Base-by-base conservation (phyloP, 2,113 vertebrate species). In the Hipposideros armiger region DNA sequence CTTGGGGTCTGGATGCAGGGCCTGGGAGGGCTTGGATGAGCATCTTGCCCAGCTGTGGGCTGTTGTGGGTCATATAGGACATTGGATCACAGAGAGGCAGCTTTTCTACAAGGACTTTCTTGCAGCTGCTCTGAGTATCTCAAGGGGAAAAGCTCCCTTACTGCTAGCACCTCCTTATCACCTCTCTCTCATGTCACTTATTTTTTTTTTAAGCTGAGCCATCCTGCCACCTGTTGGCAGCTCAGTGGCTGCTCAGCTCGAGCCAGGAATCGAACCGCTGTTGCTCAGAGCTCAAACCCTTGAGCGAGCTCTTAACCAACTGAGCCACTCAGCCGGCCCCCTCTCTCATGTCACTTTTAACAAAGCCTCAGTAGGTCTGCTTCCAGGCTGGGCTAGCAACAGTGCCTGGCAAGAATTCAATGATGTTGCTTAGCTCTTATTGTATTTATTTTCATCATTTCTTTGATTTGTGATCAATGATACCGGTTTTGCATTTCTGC, bases 41-140 rank as follows among this genome's bases (percentile, higher is more conserved):
- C n/a, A 36, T 36, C 36, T 36, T 36, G 36, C 36, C n/a, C 3
- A 1, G 89, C 15, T 1, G 50, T 26, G n/a, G 50, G 74, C 22
- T 72, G 16, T 52, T 84, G 58, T 60, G 30, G 66, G 74, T 28
- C 69, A 50, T 4, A 3, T 2, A 19, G 20, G 47, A 11, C 45
- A 4, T 36, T 0, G 0, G 16, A 6, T 67, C 28, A 5, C 16
- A 19, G 24, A 36, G n/a, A 15, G 47, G 42, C 7, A 1, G 74
- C 7, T 19, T 16, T 56, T 30, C 47, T 16, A 11, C 17, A 32
- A 14, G 56, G 64, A 1, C 24, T 50, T 22, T 52, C 81, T 2
- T 14, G 24, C 22, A 4, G 69, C 56, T 32, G 56, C 52, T 78
- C 42, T 20, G 24, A 81, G 64, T 69, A 3, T 26, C 28, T 62